phyloP scores from a whole-genome alignment of 2,113 vertebrate genomes.

The Muscicapa adusta region DNA sequence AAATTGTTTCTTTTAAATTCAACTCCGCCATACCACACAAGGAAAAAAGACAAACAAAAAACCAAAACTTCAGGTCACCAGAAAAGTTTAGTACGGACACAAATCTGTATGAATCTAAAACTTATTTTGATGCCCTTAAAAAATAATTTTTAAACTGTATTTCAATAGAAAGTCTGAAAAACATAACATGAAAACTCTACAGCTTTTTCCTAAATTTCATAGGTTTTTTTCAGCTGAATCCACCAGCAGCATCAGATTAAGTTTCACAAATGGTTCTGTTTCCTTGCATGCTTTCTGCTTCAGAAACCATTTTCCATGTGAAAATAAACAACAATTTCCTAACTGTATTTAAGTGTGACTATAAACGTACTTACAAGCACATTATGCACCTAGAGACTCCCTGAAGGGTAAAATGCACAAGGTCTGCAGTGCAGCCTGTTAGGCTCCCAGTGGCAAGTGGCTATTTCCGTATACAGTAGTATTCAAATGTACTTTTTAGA shows the following conservation, averaged over 20 bases:
- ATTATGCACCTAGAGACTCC: neutral
- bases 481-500: neutral
- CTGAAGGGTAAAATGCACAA: neutral
- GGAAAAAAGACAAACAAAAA: too few relatives aligned
- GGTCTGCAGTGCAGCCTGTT: neutral
- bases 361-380: neutral
- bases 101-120: neutral
- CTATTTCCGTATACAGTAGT: neutral
- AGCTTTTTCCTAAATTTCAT: neutral
- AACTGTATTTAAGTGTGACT: neutral
- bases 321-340: neutral
- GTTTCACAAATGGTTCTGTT: neutral
- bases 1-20: neutral
- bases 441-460: neutral
- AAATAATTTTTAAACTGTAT: neutral
- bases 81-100: neutral
- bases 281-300: neutral
- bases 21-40: accelerated
- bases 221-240: neutral
- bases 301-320: neutral
- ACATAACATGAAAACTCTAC: neutral
- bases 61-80: neutral
- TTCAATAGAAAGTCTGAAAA: neutral
- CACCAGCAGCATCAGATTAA: neutral
- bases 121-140: neutral